phyloP scores from a whole-genome alignment of 1,140 invertebrate genomes.

The Cydia strobilella region DNA sequence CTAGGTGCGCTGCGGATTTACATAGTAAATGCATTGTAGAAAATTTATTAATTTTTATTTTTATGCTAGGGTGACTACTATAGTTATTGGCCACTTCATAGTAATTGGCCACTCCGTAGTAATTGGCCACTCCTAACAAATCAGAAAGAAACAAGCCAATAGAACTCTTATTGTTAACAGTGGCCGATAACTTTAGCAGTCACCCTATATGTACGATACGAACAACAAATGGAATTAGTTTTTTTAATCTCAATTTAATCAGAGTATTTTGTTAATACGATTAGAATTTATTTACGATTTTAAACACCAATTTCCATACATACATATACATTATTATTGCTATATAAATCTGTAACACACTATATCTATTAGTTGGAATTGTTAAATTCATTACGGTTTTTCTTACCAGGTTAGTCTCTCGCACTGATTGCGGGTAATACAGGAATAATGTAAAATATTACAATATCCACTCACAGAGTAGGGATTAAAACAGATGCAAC shows the following conservation, averaged over 20 bases:
- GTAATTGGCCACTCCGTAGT: too few relatives aligned
- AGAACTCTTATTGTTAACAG: too few relatives aligned
- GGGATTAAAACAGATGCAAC: background rate
- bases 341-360: constrained; percentile 2
- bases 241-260: background rate
- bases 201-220: too few relatives aligned
- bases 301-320: background rate
- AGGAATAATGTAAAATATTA: constrained; percentile 1
- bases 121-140: too few relatives aligned
- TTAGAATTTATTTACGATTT: background rate
- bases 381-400: constrained; percentile 12
- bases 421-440: background rate
- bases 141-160: too few relatives aligned
- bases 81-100: too few relatives aligned
- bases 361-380: constrained; percentile 24
- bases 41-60: background rate
- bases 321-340: background rate
- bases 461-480: background rate
- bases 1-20: background rate
- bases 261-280: background rate
- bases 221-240: too few relatives aligned
- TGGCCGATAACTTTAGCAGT: too few relatives aligned
- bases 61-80: too few relatives aligned
- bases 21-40: background rate
- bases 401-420: constrained; percentile 6